Evolutionary conservation across 2,888 invertebrate genomes (phyloP).

Genomic region (Melanostoma scalare): DNA sequence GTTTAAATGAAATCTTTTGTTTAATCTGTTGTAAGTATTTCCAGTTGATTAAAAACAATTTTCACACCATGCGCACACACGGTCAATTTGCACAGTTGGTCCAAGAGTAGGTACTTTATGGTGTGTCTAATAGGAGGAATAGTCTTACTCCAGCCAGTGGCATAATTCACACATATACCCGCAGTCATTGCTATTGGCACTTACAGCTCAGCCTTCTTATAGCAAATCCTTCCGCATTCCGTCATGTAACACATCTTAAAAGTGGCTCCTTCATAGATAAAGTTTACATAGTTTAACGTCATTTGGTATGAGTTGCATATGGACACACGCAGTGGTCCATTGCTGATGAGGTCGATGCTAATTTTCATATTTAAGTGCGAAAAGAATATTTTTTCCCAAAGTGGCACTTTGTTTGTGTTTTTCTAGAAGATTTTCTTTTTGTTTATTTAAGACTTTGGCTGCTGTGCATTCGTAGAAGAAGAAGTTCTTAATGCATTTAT

Average conservation of each 20-base stretch:
- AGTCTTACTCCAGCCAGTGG: slow-evolving; percentile 9
- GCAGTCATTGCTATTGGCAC: slow-evolving; percentile 6
- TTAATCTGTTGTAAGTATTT: slow-evolving; percentile 9
- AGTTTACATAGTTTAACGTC: slow-evolving; percentile 35
- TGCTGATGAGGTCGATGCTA: slow-evolving; percentile 49
- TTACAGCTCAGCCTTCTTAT: slow-evolving; percentile 10
- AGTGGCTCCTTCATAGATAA: slow-evolving; percentile 38
- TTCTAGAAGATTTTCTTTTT: slow-evolving; percentile 28
- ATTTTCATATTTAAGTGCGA: slow-evolving; percentile 70
- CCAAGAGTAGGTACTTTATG: background rate
- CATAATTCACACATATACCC: slow-evolving; percentile 21
- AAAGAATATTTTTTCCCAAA: slow-evolving; percentile 42
- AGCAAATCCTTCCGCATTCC: slow-evolving; percentile 65
- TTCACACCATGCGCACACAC: slow-evolving; percentile 41
- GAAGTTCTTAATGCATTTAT: slow-evolving; percentile 19
- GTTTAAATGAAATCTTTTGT: slow-evolving; percentile 40
- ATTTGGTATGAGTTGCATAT: slow-evolving; percentile 29
- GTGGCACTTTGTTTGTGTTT: slow-evolving; percentile 39
- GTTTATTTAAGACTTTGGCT: slow-evolving; percentile 22
- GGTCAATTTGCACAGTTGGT: slow-evolving; percentile 38
- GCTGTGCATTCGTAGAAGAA: slow-evolving; percentile 1
- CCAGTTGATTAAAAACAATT: slow-evolving; percentile 34
- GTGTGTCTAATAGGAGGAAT: background rate
- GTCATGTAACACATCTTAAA: slow-evolving; percentile 8
- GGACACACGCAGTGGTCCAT: slow-evolving; percentile 35